A percentile compares a stretch with the other conserved stretches of the same genome.
phyloP scores from a whole-genome alignment of 2,888 invertebrate species.

The Chaetogeoica ovagalla region DNA sequence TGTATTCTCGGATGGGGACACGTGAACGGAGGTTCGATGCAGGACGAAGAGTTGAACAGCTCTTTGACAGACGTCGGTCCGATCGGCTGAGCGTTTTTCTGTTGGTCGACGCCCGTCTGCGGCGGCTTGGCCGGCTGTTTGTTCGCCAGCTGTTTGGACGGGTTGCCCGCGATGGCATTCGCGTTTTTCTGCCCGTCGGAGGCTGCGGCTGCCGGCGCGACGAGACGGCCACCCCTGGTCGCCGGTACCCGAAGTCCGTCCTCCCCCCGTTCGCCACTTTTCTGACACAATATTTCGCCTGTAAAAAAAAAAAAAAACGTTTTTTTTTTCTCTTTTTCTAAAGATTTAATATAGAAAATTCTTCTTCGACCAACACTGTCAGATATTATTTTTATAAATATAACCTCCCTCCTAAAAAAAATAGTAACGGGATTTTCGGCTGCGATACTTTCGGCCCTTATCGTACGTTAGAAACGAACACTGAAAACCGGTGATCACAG shows the following conservation, averaged over 20 bases:
- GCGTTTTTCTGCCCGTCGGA: not conserved
- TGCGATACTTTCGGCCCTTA: too few relatives aligned
- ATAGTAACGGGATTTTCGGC: too few relatives aligned
- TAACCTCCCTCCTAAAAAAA: too few relatives aligned
- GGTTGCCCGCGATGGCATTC: not conserved
- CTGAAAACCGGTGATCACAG: too few relatives aligned
- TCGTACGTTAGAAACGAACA: too few relatives aligned
- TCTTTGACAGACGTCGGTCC: slow-evolving; percentile 62
- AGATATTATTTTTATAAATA: too few relatives aligned
- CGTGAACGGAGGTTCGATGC: slow-evolving; percentile 76
- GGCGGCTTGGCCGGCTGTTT: not conserved
- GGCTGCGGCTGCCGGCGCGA: not conserved
- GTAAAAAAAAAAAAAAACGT: too few relatives aligned
- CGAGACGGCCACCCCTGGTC: not conserved
- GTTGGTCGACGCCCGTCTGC: not conserved
- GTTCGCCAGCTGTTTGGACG: not conserved
- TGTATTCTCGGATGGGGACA: slow-evolving; percentile 84
- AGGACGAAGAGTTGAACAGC: slow-evolving; percentile 77
- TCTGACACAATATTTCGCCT: slow-evolving; percentile 40
- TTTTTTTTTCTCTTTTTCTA: too few relatives aligned
- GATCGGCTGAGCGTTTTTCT: slow-evolving; percentile 1
- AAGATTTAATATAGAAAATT: too few relatives aligned
- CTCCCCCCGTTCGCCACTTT: not conserved
- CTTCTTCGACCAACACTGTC: too few relatives aligned
- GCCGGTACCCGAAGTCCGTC: not conserved